Conservation (phyloP, 1,140 invertebrate genomes). For the Dendroctonus valens region DNA sequence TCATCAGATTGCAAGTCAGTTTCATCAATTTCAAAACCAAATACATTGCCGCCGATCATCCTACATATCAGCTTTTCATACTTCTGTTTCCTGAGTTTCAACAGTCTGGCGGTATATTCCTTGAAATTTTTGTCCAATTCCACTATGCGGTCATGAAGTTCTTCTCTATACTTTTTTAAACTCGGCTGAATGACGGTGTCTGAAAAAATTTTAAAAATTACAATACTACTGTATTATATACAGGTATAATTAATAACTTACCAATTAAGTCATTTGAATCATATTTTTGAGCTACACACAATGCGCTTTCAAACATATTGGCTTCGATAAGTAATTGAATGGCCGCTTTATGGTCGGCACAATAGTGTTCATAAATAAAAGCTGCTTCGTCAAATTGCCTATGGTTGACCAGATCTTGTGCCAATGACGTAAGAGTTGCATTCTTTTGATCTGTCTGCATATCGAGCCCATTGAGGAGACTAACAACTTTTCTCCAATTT, state of each 20-base stretch:
- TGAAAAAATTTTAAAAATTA: background rate
- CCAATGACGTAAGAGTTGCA: constrained; percentile 22
- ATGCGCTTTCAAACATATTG: constrained; percentile 31
- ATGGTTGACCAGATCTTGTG: constrained; percentile 22
- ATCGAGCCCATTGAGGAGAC: constrained; percentile 23
- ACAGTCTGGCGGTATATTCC: constrained; percentile 24
- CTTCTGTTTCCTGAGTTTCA: constrained; percentile 28
- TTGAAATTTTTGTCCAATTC: constrained; percentile 24
- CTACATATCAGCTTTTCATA: constrained; percentile 21
- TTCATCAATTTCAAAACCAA: constrained; percentile 4
- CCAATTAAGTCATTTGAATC: constrained; percentile 26
- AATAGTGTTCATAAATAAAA: constrained; percentile 33
- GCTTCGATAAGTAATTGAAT: constrained; percentile 20
- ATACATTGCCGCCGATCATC: background rate
- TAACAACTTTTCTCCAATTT: constrained; percentile 34
- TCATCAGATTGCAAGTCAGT: constrained; percentile 26
- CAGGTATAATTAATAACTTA: constrained; percentile 9
- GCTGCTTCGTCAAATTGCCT: constrained; percentile 32
- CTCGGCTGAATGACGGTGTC: constrained; percentile 19
- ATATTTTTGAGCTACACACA: constrained; percentile 31
- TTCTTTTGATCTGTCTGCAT: constrained; percentile 9
- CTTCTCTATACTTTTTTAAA: constrained; percentile 25
- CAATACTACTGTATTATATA: no score
- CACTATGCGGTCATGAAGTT: constrained; percentile 25
- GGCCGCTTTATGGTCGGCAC: constrained; percentile 27